Conservation (phyloP, 2,888 invertebrate species). For the Rapana venosa region DNA sequence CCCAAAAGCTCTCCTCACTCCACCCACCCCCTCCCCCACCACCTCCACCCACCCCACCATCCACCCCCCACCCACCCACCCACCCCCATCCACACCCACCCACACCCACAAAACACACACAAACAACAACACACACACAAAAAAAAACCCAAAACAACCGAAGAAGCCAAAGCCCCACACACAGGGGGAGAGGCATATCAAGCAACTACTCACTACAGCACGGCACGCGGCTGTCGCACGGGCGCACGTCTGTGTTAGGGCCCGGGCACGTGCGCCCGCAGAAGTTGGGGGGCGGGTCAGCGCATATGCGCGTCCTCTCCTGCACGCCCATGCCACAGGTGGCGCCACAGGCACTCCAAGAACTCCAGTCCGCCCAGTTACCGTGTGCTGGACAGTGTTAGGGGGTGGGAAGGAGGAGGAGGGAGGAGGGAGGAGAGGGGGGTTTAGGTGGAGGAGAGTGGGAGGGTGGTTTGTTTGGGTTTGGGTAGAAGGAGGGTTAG, state of each 20-base stretch:
- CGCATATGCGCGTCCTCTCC: slow-evolving; percentile 24
- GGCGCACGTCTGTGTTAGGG: not conserved
- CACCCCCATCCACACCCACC: no score
- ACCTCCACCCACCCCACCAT: no score
- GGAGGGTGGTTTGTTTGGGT: not conserved
- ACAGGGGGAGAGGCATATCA: no score
- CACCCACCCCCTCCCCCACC: no score
- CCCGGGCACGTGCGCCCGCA: slow-evolving; percentile 34
- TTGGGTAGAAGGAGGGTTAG: no score
- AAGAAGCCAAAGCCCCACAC: no score
- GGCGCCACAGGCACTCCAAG: slow-evolving; percentile 3
- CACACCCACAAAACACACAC: no score
- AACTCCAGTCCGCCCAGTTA: slow-evolving; percentile 29
- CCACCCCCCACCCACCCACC: no score
- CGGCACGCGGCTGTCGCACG: not conserved
- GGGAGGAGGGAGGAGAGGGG: not conserved
- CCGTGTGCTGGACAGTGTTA: slow-evolving; percentile 28
- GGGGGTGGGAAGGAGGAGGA: not conserved
- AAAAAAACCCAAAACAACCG: no score
- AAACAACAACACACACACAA: no score
- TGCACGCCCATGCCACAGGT: slow-evolving; percentile 32
- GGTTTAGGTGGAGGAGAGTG: not conserved
- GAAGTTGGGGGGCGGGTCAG: slow-evolving; percentile 26
- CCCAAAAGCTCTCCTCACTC: no score
- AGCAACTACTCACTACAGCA: slow-evolving; percentile 35